Percentiles rank a stretch among this genome's conserved stretches.
phyloP scores from a whole-genome alignment of 64 coral and sea anemone genomes.

The Dendrophyllia cribrosa region DNA sequence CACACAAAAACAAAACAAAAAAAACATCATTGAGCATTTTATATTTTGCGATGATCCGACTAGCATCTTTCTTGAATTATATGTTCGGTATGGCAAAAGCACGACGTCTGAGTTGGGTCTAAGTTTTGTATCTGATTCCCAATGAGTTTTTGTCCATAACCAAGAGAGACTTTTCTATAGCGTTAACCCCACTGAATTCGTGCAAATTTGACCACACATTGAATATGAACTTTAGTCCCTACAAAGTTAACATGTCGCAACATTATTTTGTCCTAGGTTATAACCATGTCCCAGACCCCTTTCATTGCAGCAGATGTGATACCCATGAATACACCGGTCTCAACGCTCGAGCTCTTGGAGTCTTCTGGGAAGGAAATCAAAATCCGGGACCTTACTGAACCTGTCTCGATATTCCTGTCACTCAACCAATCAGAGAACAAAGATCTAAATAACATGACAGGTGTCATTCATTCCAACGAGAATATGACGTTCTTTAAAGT shows the following conservation, averaged over 20 bases:
- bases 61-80: too few relatives aligned
- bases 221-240: too few relatives aligned
- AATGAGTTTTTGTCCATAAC: too few relatives aligned
- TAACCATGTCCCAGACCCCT: constrained; percentile 51
- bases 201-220: too few relatives aligned
- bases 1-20: too few relatives aligned
- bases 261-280: constrained; percentile 22
- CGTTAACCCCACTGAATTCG: too few relatives aligned
- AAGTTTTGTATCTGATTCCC: too few relatives aligned
- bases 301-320: constrained; percentile 27
- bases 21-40: too few relatives aligned
- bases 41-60: too few relatives aligned
- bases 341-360: constrained; percentile 59
- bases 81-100: too few relatives aligned
- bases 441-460: constrained; percentile 5
- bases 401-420: constrained; percentile 56
- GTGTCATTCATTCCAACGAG: neutral
- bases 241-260: neutral
- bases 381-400: constrained; percentile 46
- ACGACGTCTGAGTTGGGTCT: too few relatives aligned
- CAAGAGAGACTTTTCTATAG: too few relatives aligned
- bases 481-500: constrained; percentile 48
- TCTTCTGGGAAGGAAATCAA: constrained; percentile 27
- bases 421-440: constrained; percentile 20
- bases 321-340: constrained; percentile 25